Conservation (phyloP, 64 coral and sea anemone genomes). For the Anthopleura sola region DNA sequence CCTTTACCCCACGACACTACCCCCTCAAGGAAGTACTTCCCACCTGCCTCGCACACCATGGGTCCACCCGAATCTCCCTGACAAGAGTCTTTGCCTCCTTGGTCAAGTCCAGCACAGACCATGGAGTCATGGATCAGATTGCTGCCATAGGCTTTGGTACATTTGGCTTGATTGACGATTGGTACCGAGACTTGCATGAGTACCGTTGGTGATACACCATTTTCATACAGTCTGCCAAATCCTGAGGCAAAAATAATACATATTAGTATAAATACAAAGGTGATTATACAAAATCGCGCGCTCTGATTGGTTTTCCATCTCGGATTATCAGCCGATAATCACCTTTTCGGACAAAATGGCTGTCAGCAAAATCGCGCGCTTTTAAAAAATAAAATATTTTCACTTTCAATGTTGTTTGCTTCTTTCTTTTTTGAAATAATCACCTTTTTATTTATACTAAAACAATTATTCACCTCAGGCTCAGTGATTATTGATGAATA, state of each 20-base stretch:
- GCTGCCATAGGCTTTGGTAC: slow-evolving; percentile 1
- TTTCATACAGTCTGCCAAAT: slow-evolving; percentile 32
- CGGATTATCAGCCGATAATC: too few relatives aligned
- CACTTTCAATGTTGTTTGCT: too few relatives aligned
- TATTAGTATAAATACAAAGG: background rate
- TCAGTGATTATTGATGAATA: too few relatives aligned
- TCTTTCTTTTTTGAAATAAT: too few relatives aligned
- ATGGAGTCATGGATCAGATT: slow-evolving; percentile 41
- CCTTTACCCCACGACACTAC: slow-evolving; percentile 52
- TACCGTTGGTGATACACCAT: background rate
- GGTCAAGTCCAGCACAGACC: slow-evolving; percentile 30
- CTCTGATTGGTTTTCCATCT: too few relatives aligned
- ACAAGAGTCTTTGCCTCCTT: slow-evolving; percentile 41
- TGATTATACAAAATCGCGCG: background rate
- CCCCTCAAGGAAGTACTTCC: slow-evolving; percentile 42
- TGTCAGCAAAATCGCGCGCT: too few relatives aligned
- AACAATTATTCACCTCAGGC: too few relatives aligned
- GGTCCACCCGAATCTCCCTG: slow-evolving; percentile 48
- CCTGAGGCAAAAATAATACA: too few relatives aligned
- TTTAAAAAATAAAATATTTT: too few relatives aligned
- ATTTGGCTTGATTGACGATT: background rate
- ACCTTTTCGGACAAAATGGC: too few relatives aligned
- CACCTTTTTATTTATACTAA: background rate
- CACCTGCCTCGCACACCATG: slow-evolving; percentile 28
- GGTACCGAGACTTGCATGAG: slow-evolving; percentile 42